Conservation (phyloP, 2,888 invertebrate species). For the Xestobium rufovillosum region DNA sequence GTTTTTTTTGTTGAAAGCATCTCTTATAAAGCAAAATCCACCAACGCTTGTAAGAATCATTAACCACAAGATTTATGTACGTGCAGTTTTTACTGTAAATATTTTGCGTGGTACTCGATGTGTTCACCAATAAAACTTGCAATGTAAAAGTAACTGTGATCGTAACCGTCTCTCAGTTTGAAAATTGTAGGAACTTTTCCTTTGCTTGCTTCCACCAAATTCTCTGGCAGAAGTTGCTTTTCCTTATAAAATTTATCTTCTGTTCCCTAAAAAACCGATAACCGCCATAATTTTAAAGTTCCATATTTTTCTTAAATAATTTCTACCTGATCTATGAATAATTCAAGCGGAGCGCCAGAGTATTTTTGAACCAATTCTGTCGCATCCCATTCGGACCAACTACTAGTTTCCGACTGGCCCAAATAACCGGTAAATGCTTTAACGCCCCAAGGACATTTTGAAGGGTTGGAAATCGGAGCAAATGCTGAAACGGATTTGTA, state of each 20-base stretch:
- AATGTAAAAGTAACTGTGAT: constrained; percentile 93
- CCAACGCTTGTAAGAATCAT: too few species aligned
- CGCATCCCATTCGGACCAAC: constrained; percentile 85
- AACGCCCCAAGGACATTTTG: constrained; percentile 75
- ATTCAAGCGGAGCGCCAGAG: constrained; percentile 70
- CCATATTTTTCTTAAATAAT: neutral
- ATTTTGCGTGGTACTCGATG: constrained; percentile 77
- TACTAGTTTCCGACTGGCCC: constrained; percentile 53
- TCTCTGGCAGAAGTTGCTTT: constrained; percentile 76
- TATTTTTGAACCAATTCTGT: constrained; percentile 74
- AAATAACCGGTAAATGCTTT: constrained; percentile 80
- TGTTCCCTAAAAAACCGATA: constrained; percentile 55
- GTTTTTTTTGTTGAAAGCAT: too few species aligned
- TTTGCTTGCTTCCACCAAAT: constrained; percentile 66
- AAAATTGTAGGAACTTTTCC: constrained; percentile 62
- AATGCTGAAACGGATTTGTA: constrained; percentile 90
- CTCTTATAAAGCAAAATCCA: too few species aligned
- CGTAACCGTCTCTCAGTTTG: constrained; percentile 76
- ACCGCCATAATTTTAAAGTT: neutral
- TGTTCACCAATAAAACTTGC: constrained; percentile 89
- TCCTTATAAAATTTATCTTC: constrained; percentile 72
- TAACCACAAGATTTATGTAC: too few species aligned
- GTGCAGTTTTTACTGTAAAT: constrained; percentile 6
- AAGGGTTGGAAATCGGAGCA: constrained; percentile 90
- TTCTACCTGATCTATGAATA: constrained; percentile 83